Evolutionary conservation across 2,113 vertebrate species (phyloP).

Genomic region (Oreocharis arfaki): DNA sequence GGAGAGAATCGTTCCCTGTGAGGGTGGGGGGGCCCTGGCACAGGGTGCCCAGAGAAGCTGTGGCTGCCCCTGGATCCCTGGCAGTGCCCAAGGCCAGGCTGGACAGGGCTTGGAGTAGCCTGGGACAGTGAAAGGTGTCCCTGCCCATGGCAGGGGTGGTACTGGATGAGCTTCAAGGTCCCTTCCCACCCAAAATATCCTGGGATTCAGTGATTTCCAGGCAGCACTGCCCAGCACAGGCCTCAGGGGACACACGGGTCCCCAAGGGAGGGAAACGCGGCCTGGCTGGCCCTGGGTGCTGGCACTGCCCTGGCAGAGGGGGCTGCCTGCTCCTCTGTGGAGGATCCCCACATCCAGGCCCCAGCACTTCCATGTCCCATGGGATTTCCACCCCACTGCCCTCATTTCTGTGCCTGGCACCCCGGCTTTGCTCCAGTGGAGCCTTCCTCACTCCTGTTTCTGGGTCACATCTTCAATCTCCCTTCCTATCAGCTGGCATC

Average conservation of each 20-base stretch:
- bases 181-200: not conserved
- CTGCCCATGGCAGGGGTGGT: not conserved
- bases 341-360: not conserved
- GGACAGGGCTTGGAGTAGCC: rapidly evolving
- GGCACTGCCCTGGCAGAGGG: not conserved
- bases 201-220: not conserved
- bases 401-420: not conserved
- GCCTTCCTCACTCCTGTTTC: not conserved
- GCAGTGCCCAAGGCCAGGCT: rapidly evolving
- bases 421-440: not conserved
- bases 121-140: not conserved
- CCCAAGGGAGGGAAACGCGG: not conserved
- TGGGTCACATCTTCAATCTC: not conserved
- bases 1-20: rapidly evolving
- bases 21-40: not conserved
- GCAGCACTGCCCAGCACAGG: not conserved
- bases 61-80: not conserved
- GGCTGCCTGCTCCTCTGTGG: rapidly evolving
- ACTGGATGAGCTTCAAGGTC: not conserved
- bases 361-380: not conserved
- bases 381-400: not conserved
- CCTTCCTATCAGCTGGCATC: not conserved
- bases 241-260: rapidly evolving
- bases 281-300: not conserved
- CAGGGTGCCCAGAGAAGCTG: not conserved